Conservation (phyloP, 2,797 vertebrate genomes). For the Hydrolagus colliei region DNA sequence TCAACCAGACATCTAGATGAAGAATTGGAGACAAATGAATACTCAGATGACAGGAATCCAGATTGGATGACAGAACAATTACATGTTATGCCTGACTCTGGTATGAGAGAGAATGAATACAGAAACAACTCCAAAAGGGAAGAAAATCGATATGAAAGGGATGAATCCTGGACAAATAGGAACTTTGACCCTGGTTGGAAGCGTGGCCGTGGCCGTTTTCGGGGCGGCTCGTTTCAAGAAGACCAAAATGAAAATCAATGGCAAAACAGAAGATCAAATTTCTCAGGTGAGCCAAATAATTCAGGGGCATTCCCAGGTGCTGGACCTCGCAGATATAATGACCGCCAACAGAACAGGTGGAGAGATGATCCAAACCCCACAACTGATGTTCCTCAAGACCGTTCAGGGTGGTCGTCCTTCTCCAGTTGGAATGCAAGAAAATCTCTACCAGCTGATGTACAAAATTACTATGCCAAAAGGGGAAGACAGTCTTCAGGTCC, state of each 20-base stretch:
- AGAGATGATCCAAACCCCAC: constrained; percentile 68
- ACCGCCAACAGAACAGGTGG: constrained; percentile 69
- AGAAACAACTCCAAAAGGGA: constrained; percentile 56
- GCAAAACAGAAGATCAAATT: constrained; percentile 68
- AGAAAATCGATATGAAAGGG: constrained; percentile 56
- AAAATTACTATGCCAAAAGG: constrained; percentile 90
- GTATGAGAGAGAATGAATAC: constrained; percentile 56
- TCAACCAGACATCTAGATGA: constrained; percentile 59
- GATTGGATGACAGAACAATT: constrained; percentile 83
- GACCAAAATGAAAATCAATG: constrained; percentile 73
- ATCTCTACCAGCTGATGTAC: constrained; percentile 91
- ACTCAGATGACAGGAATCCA: constrained; percentile 66
- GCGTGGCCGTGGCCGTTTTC: constrained; percentile 55
- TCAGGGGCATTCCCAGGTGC: constrained; percentile 65
- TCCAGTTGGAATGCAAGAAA: constrained; percentile 94
- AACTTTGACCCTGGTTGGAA: constrained; percentile 61
- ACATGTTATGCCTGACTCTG: constrained; percentile 56
- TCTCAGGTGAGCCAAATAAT: constrained; percentile 77
- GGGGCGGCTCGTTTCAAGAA: constrained; percentile 60
- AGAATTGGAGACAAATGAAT: constrained; percentile 52
- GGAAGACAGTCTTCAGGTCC: constrained; percentile 63
- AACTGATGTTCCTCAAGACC: constrained; percentile 69
- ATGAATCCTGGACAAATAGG: constrained; percentile 61
- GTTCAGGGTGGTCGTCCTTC: constrained; percentile 93
- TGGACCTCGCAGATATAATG: constrained; percentile 67